These are phyloP conservation scores for Thysanoteuthis rhombus DNA, from an alignment of 2,888 invertebrate genomes.

Conservation along the genomic window DNA sequence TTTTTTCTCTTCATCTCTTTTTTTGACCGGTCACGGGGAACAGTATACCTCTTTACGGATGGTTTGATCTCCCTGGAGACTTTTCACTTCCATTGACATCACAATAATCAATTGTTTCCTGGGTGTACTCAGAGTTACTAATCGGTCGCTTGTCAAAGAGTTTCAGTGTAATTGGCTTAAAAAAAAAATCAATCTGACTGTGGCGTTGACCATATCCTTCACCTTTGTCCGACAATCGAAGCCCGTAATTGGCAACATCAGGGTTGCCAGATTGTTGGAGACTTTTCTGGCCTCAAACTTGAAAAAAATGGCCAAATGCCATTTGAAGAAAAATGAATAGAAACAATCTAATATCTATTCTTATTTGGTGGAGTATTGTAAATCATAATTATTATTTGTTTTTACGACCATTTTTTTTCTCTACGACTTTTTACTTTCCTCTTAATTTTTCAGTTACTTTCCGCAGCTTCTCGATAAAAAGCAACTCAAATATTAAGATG, in stretches of 20 bases:
- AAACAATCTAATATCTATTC: too few species aligned
- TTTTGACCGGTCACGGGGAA: background rate
- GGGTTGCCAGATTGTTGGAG: too few species aligned
- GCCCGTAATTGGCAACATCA: background rate
- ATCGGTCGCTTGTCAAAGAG: background rate
- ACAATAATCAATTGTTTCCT: background rate
- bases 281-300: too few species aligned
- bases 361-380: too few species aligned
- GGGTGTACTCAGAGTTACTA: background rate
- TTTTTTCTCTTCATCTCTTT: background rate
- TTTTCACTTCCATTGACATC: background rate
- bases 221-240: background rate
- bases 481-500: too few species aligned
- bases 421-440: too few species aligned
- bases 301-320: too few species aligned
- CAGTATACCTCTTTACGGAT: background rate
- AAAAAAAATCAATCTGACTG: background rate
- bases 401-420: too few species aligned
- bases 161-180: background rate
- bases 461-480: too few species aligned
- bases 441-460: too few species aligned
- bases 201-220: background rate
- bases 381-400: too few species aligned
- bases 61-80: background rate
- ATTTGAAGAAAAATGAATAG: too few species aligned